Percentiles rank a stretch among this genome's conserved stretches.
These are phyloP conservation scores for Rhizomys pruinosus DNA, from an alignment of 2,113 vertebrate species.

Conservation along the genomic window DNA sequence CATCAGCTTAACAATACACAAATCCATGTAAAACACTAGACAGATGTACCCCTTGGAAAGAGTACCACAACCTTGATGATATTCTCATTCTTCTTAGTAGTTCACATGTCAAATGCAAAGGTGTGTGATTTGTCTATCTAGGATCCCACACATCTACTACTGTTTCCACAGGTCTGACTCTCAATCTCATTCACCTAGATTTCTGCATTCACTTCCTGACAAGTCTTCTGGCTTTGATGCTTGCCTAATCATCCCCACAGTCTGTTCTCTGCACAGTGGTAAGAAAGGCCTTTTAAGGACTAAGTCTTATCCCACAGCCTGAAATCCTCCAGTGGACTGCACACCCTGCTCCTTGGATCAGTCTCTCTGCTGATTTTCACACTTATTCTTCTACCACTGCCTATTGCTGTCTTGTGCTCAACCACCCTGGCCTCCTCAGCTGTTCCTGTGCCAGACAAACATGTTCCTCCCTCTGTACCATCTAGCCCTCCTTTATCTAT, in stretches of 20 bases:
- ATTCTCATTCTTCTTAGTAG: not conserved
- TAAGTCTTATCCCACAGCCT: not conserved
- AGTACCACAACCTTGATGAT: not conserved
- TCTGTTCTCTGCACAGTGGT: not conserved
- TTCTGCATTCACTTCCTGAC: not conserved
- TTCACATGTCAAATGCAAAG: not conserved
- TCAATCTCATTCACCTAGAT: not conserved
- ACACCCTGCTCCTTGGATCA: not conserved
- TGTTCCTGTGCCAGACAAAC: not conserved
- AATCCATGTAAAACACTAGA: not conserved
- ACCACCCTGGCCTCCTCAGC: not conserved
- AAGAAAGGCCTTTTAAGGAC: not conserved
- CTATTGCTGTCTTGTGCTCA: no score
- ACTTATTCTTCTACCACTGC: not conserved
- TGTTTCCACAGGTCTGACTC: not conserved
- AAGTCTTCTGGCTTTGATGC: not conserved
- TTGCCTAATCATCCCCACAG: fast-evolving
- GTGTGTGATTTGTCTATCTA: not conserved
- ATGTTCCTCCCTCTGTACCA: not conserved
- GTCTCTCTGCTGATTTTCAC: not conserved
- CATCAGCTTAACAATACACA: not conserved
- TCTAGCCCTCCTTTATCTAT: not conserved
- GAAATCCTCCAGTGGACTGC: not conserved
- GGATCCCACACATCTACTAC: not conserved
- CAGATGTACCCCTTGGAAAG: not conserved